Percentiles rank a stretch among this genome's conserved stretches.
phyloP scores from a whole-genome alignment of 2,113 vertebrate genomes.

The Mormyrus lacerda region DNA sequence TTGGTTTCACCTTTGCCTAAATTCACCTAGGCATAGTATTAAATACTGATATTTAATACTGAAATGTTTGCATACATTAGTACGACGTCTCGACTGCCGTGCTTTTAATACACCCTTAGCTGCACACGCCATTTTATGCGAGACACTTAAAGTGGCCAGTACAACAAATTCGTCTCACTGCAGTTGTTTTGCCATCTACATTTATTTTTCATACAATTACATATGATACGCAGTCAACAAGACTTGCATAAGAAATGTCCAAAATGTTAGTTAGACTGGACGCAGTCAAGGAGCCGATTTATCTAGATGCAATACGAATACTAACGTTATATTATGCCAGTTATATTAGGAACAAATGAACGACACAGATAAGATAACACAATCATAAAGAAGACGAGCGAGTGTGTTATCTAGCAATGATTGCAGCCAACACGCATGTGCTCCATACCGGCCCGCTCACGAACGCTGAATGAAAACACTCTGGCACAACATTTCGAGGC shows the following conservation, averaged over 20 bases:
- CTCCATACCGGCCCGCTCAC: not conserved
- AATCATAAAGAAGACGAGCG: not conserved
- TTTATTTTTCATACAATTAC: not conserved
- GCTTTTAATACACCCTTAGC: not conserved
- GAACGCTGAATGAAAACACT: not conserved
- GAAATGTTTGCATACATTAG: not conserved
- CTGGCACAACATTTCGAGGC: not conserved
- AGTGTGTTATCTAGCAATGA: not conserved
- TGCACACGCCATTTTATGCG: not conserved
- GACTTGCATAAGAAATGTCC: not conserved
- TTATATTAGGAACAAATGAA: not conserved
- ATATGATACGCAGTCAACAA: not conserved
- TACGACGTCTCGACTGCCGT: not conserved
- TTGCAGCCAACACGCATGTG: not conserved
- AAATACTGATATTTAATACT: not conserved
- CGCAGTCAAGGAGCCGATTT: not conserved
- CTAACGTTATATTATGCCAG: not conserved
- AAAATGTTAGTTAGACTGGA: not conserved
- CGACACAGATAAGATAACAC: not conserved
- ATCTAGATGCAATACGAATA: not conserved
- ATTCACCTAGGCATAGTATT: not conserved
- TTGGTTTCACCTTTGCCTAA: not conserved
- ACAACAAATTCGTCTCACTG: not conserved
- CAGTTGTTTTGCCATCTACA: not conserved
- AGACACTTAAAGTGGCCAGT: not conserved